Evolutionary conservation across 2,888 invertebrate species (phyloP), one percentile per base, ranked within the genome.

Genomic region (Tiphia femorata): DNA sequence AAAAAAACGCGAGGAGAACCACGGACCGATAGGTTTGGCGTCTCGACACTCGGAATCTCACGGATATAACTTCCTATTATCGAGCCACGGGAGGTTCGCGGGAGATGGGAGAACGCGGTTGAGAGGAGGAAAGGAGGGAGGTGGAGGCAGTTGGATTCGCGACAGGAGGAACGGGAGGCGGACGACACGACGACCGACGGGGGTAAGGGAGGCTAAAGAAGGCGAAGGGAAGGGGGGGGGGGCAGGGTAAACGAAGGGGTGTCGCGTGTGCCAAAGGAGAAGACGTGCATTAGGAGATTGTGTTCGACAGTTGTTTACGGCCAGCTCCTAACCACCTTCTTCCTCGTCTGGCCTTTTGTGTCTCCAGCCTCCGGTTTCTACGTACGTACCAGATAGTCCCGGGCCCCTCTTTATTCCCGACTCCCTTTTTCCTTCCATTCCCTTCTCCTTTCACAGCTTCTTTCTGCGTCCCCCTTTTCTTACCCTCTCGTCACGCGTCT

Each of bases 251-350:
- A 41, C 23, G 46, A 54, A 49, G 53, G 58, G 56, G 57, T 65
- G 64, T 54, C 62, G 51, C 64, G 65, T 42, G 64, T 68, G 70
- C 72, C 75, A 79, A 78, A 77, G 73, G 75, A 76, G 75, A 33
- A 76, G 71, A 64, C 66, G 76, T 77, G 80, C 81, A 82, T 82
- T 81, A 81, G 80, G 79, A 80, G 80, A 82, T 82, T 81, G 81
- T 79, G 80, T 79, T 80, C 80, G 81, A 78, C 78, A 78, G 78
- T 82, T 82, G 80, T 81, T 81, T 82, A 81, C 81, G 81, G 78
- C 66, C 65, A 68, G 72, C 70, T 72, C 72, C 60, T 74, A 63
- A 68, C 71, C 71, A 62, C 66, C 60, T 68, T 70, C 57, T 61
- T 64, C 49, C 59, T 67, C 62, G 60, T 60, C 65, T 56, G 60